These are phyloP conservation scores for Pseudorasbora parva DNA, from an alignment of 2,113 vertebrate genomes.

Conservation along the genomic window DNA sequence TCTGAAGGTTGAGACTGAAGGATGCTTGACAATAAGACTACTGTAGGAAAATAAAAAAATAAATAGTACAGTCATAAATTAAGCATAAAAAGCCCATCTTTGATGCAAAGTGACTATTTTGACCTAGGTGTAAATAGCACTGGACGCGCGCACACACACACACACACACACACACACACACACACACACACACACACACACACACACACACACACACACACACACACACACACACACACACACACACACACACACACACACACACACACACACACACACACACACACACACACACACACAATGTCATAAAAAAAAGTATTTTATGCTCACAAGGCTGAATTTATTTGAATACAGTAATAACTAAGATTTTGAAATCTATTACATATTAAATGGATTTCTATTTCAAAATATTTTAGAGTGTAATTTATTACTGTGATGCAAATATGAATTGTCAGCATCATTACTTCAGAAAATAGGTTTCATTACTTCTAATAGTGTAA, in stretches of 20 bases:
- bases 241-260: no score
- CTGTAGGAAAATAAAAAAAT: background rate
- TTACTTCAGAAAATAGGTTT: background rate
- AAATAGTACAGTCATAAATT: background rate
- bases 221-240: no score
- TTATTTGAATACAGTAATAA: background rate
- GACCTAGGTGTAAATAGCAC: background rate
- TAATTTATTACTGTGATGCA: background rate
- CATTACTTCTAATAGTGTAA: background rate
- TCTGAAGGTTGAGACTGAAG: conserved; percentile 3
- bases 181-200: no score
- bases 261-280: no score
- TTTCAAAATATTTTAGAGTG: background rate
- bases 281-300: no score
- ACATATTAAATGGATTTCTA: background rate
- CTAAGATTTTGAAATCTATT: background rate
- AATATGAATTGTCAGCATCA: background rate
- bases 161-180: no score
- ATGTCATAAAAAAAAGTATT: no score
- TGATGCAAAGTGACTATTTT: background rate
- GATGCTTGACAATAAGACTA: background rate
- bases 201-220: no score
- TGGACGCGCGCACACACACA: no score
- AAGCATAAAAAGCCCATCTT: background rate
- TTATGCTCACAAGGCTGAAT: background rate